Evolutionary conservation across 1,140 invertebrate genomes (phyloP).

Genomic region (Dolichoris vasculosae): DNA sequence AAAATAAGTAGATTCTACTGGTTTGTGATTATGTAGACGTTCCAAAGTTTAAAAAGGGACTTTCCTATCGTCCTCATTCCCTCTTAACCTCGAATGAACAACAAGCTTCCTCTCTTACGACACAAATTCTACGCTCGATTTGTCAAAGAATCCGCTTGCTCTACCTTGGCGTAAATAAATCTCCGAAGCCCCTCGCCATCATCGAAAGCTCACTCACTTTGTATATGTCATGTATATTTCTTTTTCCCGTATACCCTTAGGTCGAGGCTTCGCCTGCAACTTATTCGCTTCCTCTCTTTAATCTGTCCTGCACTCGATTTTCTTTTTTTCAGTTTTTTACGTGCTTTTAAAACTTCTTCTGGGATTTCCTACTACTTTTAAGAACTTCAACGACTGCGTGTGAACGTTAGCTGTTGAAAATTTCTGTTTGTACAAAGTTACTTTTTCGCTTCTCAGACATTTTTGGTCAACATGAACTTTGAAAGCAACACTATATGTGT

Average conservation of each 20-base stretch:
- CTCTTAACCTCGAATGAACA: slow-evolving; percentile 22
- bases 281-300: not conserved
- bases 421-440: slow-evolving; percentile 12
- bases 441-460: not conserved
- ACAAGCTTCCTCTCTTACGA: slow-evolving; percentile 44
- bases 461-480: slow-evolving; percentile 8
- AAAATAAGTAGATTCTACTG: not conserved
- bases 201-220: not conserved
- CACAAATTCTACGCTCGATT: slow-evolving; percentile 59
- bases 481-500: not conserved
- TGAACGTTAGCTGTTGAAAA: slow-evolving; percentile 7
- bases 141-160: slow-evolving; percentile 56
- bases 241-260: not conserved
- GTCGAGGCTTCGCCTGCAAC: not conserved
- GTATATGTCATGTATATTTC: slow-evolving; percentile 4
- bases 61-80: slow-evolving; percentile 14
- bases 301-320: not conserved
- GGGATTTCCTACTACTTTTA: slow-evolving; percentile 17
- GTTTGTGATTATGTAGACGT: not conserved
- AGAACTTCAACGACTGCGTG: slow-evolving; percentile 5
- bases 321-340: not conserved
- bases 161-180: slow-evolving; percentile 55
- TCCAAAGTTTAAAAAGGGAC: slow-evolving; percentile 20
- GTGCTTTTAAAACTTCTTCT: slow-evolving; percentile 15
- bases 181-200: slow-evolving; percentile 26